phyloP scores from a whole-genome alignment of 1,140 invertebrate genomes.

The Listronotus oregonensis region DNA sequence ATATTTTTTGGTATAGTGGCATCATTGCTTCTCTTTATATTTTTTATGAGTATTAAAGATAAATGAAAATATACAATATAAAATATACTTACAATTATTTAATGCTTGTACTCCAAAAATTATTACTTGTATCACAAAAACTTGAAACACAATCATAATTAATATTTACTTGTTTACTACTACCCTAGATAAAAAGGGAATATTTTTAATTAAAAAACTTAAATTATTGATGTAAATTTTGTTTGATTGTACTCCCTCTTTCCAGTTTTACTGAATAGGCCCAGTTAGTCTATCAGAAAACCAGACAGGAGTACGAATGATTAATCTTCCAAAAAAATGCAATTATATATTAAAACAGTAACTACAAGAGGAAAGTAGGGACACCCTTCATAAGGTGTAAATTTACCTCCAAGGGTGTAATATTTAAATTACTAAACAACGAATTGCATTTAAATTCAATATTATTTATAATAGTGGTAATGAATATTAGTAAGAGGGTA shows the following conservation, averaged over 20 bases:
- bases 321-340: conserved; percentile 4
- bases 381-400: conserved; percentile 35
- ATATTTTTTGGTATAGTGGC: too few relatives aligned
- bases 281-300: conserved; percentile 25
- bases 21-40: too few relatives aligned
- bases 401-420: conserved; percentile 43
- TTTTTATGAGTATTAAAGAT: too few relatives aligned
- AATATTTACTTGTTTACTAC: background rate
- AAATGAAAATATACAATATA: too few relatives aligned
- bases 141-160: conserved; percentile 32
- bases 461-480: conserved; percentile 11
- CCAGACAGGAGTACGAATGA: conserved; percentile 23
- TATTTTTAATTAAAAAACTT: too few relatives aligned
- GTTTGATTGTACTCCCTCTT: conserved; percentile 11
- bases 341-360: conserved; percentile 28
- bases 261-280: conserved; percentile 10
- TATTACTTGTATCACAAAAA: conserved; percentile 25
- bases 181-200: too few relatives aligned
- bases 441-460: conserved; percentile 40
- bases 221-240: too few relatives aligned
- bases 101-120: conserved; percentile 29
- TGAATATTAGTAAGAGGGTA: conserved; percentile 3
- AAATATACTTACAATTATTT: conserved; percentile 45
- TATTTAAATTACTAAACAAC: conserved; percentile 31
- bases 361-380: conserved; percentile 27